Conservation (phyloP, 1,140 invertebrate genomes). For the Drosophila lowei region DNA sequence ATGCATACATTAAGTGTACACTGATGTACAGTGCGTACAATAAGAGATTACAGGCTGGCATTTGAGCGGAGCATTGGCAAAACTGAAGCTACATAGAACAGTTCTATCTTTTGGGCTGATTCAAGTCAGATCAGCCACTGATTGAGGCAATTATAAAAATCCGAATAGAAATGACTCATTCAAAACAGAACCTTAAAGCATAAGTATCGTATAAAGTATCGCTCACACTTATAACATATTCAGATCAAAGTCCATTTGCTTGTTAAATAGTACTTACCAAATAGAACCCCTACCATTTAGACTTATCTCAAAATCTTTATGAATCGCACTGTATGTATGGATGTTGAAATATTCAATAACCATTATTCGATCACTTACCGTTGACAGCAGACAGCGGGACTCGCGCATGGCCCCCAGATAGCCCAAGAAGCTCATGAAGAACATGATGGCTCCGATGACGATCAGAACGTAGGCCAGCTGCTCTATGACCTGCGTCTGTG, state of each 20-base stretch:
- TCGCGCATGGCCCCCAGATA: conserved; percentile 94
- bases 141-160: no score
- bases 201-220: no score
- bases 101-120: no score
- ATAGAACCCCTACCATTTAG: not conserved
- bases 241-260: no score
- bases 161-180: no score
- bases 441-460: conserved; percentile 90
- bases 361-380: conserved; percentile 85
- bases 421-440: conserved; percentile 92
- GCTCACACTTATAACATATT: no score
- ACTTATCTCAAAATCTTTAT: not conserved
- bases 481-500: conserved; percentile 86
- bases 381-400: conserved; percentile 90
- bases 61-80: no score
- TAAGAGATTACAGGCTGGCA: no score
- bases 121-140: no score
- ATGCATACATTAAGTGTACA: conserved; percentile 14
- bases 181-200: no score
- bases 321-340: not conserved
- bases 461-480: conserved; percentile 90
- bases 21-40: conserved; percentile 21
- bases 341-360: not conserved
- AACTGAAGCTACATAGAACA: no score
- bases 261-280: not conserved